A percentile compares a stretch with the other conserved stretches of the same genome.
These are phyloP conservation scores for Mythimna albipuncta DNA, from an alignment of 2,888 invertebrate species.

Conservation along the genomic window DNA sequence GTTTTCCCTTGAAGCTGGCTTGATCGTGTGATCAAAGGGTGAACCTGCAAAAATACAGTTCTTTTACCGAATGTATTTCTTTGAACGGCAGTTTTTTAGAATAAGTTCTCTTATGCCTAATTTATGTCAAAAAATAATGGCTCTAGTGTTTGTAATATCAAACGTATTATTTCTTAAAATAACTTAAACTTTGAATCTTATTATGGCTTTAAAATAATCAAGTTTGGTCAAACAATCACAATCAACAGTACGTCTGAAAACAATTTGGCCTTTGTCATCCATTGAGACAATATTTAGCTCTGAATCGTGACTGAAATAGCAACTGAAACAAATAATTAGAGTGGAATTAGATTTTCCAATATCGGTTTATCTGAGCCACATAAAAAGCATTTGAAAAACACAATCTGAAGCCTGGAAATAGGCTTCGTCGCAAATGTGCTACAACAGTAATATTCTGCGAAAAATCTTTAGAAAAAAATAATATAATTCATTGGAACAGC, in stretches of 20 bases:
- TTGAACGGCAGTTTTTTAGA: slow-evolving; percentile 18
- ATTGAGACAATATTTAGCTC: slow-evolving; percentile 13
- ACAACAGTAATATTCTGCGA: slow-evolving; percentile 18
- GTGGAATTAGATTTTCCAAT: not conserved
- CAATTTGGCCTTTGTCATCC: not conserved
- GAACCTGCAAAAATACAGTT: slow-evolving; percentile 46
- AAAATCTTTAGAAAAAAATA: slow-evolving; percentile 24
- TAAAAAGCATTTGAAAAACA: slow-evolving; percentile 5
- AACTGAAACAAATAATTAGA: not conserved
- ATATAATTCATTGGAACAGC: slow-evolving; percentile 21
- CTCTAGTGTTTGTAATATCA: slow-evolving; percentile 1
- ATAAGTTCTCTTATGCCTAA: not conserved
- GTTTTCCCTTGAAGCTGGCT: slow-evolving; percentile 55
- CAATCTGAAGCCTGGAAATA: slow-evolving; percentile 7
- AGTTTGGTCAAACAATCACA: not conserved
- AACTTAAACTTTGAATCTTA: not conserved
- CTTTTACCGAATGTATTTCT: slow-evolving; percentile 26
- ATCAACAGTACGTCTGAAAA: slow-evolving; percentile 1
- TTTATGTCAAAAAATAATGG: slow-evolving; percentile 9
- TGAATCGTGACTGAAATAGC: slow-evolving; percentile 1
- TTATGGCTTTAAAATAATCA: not conserved
- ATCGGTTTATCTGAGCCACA: not conserved
- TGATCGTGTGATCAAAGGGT: slow-evolving; percentile 59
- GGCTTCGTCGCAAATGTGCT: not conserved
- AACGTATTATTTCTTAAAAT: not conserved